Conservation (phyloP, 2,888 invertebrate genomes). For the Orthonevra nobilis region DNA sequence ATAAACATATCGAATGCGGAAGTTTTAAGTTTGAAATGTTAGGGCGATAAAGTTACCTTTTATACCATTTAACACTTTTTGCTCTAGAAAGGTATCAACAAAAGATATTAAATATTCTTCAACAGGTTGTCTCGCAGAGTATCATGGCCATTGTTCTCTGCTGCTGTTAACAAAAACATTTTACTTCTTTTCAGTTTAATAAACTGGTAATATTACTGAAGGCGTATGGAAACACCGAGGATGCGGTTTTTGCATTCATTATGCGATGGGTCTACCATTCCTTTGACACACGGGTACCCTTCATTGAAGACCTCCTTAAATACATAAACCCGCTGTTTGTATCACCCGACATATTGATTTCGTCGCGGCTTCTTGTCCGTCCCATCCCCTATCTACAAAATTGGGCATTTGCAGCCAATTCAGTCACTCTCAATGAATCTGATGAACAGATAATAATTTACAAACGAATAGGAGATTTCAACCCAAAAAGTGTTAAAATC, state of each 20-base stretch:
- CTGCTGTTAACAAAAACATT: too few relatives aligned
- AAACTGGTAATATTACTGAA: slow-evolving; percentile 5
- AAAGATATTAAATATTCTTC: too few relatives aligned
- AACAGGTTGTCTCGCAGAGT: too few relatives aligned
- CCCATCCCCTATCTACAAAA: slow-evolving; percentile 2
- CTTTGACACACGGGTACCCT: slow-evolving; percentile 24
- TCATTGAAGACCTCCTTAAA: slow-evolving; percentile 46
- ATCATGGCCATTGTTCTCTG: too few relatives aligned
- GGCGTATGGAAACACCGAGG: slow-evolving; percentile 19
- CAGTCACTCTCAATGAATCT: slow-evolving; percentile 7
- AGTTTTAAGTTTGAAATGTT: too few relatives aligned
- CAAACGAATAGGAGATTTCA: slow-evolving; percentile 29
- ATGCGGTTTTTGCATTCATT: slow-evolving; percentile 27
- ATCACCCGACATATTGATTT: slow-evolving; percentile 42
- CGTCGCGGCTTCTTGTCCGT: slow-evolving; percentile 2
- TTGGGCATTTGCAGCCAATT: slow-evolving; percentile 12
- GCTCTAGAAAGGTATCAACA: too few relatives aligned
- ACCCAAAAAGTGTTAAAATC: slow-evolving; percentile 21
- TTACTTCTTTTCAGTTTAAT: slow-evolving; percentile 39
- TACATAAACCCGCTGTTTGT: slow-evolving; percentile 35
- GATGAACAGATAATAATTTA: slow-evolving; percentile 43
- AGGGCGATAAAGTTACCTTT: too few relatives aligned
- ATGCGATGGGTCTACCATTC: slow-evolving; percentile 61
- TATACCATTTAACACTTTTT: too few relatives aligned
- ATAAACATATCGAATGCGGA: too few relatives aligned